Conservation (phyloP, 2,797 vertebrate genomes). For the Triplophysa yarkandensis region DNA sequence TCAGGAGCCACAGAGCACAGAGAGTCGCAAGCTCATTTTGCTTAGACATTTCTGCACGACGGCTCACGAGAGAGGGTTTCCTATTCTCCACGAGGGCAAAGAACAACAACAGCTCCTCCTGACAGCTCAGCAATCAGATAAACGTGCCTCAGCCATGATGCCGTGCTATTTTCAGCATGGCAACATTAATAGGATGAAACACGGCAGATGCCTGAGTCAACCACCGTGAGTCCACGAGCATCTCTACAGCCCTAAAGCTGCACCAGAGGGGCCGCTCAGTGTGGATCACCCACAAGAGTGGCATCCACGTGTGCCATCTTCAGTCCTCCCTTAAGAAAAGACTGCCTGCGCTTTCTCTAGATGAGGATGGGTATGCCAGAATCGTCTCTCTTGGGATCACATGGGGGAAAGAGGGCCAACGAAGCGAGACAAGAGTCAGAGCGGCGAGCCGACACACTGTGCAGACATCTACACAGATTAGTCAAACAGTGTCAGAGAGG, state of each 20-base stretch:
- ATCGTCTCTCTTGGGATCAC: not conserved
- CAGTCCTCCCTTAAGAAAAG: slow-evolving; percentile 36
- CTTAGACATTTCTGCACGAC: not conserved
- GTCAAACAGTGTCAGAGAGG: slow-evolving; percentile 17
- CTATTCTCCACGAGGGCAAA: slow-evolving; percentile 14
- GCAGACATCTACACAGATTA: slow-evolving; percentile 37
- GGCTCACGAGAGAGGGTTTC: slow-evolving; percentile 18
- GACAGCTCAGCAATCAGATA: slow-evolving; percentile 5
- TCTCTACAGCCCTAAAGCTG: slow-evolving; percentile 7
- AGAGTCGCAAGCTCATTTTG: slow-evolving; percentile 6
- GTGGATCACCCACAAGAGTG: not conserved
- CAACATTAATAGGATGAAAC: slow-evolving; percentile 27
- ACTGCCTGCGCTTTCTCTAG: slow-evolving; percentile 29
- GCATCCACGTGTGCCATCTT: slow-evolving; percentile 26
- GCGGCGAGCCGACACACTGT: slow-evolving; percentile 36
- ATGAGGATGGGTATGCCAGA: slow-evolving; percentile 28
- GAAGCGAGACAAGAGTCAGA: slow-evolving; percentile 40
- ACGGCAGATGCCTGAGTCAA: slow-evolving; percentile 17
- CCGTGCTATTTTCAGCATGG: slow-evolving; percentile 32
- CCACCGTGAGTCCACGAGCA: not conserved
- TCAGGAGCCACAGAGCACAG: not conserved
- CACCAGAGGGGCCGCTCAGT: slow-evolving; percentile 9
- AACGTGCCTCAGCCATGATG: slow-evolving; percentile 3
- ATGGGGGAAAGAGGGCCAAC: slow-evolving; percentile 27
- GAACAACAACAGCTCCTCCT: not conserved